Conservation (phyloP, 2,888 invertebrate species). For the Thecocarcelia acutangulata region DNA sequence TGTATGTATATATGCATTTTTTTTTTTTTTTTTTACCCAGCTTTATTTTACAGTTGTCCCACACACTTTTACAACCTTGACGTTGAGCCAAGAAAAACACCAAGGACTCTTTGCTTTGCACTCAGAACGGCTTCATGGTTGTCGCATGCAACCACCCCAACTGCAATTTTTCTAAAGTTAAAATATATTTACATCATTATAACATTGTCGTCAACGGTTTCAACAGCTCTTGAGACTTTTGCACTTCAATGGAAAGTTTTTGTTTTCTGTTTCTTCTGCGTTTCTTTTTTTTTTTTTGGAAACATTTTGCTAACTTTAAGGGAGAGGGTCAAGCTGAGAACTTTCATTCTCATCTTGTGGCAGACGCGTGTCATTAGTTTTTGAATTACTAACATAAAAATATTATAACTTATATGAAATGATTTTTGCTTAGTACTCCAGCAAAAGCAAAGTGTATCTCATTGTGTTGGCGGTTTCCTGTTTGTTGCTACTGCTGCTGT, state of each 20-base stretch:
- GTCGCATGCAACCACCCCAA: conserved; percentile 42
- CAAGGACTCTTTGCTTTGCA: conserved; percentile 40
- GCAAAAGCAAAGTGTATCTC: conserved; percentile 35
- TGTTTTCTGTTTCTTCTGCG: not conserved
- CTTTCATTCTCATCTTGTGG: conserved; percentile 51
- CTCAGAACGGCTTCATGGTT: conserved; percentile 27
- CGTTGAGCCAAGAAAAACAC: conserved; percentile 55
- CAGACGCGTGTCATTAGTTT: conserved; percentile 65
- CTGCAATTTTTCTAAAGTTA: conserved; percentile 33
- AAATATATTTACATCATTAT: conserved; percentile 22
- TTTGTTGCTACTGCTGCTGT: conserved; percentile 20
- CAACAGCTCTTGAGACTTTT: conserved; percentile 65
- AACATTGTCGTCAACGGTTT: conserved; percentile 36
- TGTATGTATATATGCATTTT: too few species aligned
- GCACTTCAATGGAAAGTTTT: conserved; percentile 60
- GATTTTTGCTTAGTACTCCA: conserved; percentile 41
- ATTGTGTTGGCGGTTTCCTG: conserved; percentile 59
- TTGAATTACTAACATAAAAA: conserved; percentile 37
- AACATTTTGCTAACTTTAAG: conserved; percentile 17
- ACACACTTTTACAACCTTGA: conserved; percentile 58
- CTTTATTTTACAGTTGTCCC: conserved; percentile 44
- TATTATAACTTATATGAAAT: conserved; percentile 35
- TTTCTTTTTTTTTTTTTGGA: conserved; percentile 15
- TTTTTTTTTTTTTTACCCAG: conserved; percentile 20
- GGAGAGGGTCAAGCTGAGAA: conserved; percentile 25